A percentile compares a stretch with the other conserved stretches of the same genome.
phyloP scores from a whole-genome alignment of 2,113 vertebrate species.

The Sinocyclocheilus anshuiensis region DNA sequence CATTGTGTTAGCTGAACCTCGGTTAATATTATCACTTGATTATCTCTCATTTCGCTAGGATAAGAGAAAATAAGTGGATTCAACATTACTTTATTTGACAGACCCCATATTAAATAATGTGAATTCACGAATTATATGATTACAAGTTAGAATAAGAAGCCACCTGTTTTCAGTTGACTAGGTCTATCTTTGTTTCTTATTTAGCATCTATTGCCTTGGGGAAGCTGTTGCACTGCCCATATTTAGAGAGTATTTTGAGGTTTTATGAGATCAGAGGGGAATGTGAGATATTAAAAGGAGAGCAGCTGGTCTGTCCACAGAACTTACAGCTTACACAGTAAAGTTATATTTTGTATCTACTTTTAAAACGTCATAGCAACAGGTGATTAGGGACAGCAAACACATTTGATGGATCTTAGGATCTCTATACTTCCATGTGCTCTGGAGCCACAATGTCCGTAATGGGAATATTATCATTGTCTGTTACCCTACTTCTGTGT shows the following conservation, averaged over 20 bases:
- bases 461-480: slow-evolving; percentile 10
- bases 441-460: not conserved
- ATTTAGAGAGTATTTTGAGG: slow-evolving; percentile 40
- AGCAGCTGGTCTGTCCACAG: slow-evolving; percentile 27
- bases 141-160: slow-evolving; percentile 9
- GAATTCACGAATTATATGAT: not conserved
- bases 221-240: slow-evolving; percentile 34
- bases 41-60: slow-evolving; percentile 25
- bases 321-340: not conserved
- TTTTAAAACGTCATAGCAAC: not conserved
- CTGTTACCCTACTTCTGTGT: slow-evolving; percentile 3
- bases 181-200: slow-evolving; percentile 13
- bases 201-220: slow-evolving; percentile 27
- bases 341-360: not conserved
- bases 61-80: not conserved
- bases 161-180: slow-evolving; percentile 21
- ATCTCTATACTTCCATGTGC: not conserved
- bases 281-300: slow-evolving; percentile 38
- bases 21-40: slow-evolving; percentile 27
- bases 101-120: not conserved
- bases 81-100: not conserved
- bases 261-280: slow-evolving; percentile 39
- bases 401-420: not conserved
- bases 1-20: slow-evolving; percentile 14
- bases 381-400: not conserved